Evolutionary conservation across 1,140 invertebrate genomes (phyloP).

Genomic region (Penaeus japonicus): DNA sequence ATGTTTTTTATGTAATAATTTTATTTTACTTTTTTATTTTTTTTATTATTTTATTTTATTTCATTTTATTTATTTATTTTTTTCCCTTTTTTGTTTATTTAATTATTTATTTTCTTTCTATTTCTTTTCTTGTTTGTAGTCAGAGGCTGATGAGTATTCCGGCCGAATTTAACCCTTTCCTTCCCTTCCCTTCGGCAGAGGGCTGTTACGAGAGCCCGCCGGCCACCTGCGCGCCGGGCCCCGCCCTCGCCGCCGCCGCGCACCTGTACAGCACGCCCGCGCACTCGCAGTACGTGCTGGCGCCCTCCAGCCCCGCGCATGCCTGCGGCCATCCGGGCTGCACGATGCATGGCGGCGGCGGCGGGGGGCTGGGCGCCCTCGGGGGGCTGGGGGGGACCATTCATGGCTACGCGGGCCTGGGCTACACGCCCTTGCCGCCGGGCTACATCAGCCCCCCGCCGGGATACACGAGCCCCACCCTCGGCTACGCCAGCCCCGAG

Average conservation of each 20-base stretch:
- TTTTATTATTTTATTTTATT: no score
- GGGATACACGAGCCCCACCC: constrained; percentile 31
- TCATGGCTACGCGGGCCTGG: constrained; percentile 3
- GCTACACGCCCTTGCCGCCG: constrained; percentile 37
- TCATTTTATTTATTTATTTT: not conserved
- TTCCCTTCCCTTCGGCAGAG: constrained; percentile 11
- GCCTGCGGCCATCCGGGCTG: constrained; percentile 40
- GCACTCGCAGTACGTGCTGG: constrained; percentile 26
- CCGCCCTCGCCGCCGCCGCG: constrained; percentile 14
- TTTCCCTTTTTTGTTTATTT: not conserved
- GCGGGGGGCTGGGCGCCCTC: not conserved
- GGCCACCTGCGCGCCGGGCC: constrained; percentile 30
- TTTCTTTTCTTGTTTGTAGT: not conserved
- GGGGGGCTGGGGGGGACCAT: not conserved
- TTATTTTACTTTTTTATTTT: no score
- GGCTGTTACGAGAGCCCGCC: constrained; percentile 51
- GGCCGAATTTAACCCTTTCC: not conserved
- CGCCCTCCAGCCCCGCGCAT: constrained; percentile 35
- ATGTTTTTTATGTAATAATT: no score
- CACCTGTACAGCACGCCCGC: constrained; percentile 42
- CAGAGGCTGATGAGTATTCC: no score
- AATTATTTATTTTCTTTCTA: not conserved
- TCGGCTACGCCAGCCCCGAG: constrained; percentile 21
- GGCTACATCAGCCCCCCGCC: constrained; percentile 47
- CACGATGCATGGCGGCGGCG: constrained; percentile 21